Evolutionary conservation across 2,797 vertebrate genomes (phyloP), one percentile per base, ranked within the genome.

Genomic region (Valencia hispanica): DNA sequence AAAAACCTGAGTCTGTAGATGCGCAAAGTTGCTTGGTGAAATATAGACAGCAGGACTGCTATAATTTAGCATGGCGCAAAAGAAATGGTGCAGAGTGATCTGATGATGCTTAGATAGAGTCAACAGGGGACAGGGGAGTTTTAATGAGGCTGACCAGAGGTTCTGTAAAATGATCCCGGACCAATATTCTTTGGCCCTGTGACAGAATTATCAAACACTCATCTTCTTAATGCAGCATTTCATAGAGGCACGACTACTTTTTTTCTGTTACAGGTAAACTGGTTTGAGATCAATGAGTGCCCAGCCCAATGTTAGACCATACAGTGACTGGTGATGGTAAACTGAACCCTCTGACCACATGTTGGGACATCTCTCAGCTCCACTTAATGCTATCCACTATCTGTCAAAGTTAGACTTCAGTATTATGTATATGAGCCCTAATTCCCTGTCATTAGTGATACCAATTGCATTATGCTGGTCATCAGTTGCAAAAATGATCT

Each of bases 171-270:
- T 80, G 93, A 95, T 92, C 90, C 85, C 43, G 3, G 82, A 82
- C 88, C 78, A 85, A 94, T 95, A 94, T 95, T 94, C 89, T 68
- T 83, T 82, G 73, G 85, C 87, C 84, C 79, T 80, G 89, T 92
- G 91, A 92, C 92, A 94, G 91, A 95, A 95, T 94, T 94, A 92
- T 95, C 93, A 92, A 94, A 92, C 92, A 88, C 93, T 94, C 93
- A 94, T 95, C 91, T 86, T 93, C 92, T 90, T 94, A 94, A 94
- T 92, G 91, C 88, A 90, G 85, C 87, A 91, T 93, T 85, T 79
- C 83, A 86, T 79, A 53, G 77, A 89, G 75, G 83, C 76, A 86
- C 79, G 81, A 32, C 75, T 79, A 75, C 75, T 75, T 72, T 66
- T 66, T 68, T 59, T 75, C 18, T 69, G 14, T 76, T 79, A 86